Evolutionary conservation across 1,140 invertebrate genomes (phyloP).

Genomic region (Coptotermes formosanus): DNA sequence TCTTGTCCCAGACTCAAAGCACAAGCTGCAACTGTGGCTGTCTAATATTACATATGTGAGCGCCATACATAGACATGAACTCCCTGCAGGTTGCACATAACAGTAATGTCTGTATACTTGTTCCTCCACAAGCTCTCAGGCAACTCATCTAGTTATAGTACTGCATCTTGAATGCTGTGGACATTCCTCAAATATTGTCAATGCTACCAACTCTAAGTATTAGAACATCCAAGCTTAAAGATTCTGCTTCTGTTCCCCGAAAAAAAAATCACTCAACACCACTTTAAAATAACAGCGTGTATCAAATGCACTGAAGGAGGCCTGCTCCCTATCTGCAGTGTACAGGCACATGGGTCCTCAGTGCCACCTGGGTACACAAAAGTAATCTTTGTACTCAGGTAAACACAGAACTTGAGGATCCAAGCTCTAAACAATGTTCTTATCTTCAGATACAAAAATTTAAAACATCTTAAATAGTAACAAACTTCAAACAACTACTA

Average conservation of each 20-base stretch:
- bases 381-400: too few relatives aligned
- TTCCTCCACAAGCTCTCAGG: too few relatives aligned
- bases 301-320: conserved; percentile 14
- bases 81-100: too few relatives aligned
- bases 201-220: neutral
- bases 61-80: too few relatives aligned
- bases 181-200: neutral
- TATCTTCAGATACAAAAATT: conserved; percentile 17
- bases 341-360: neutral
- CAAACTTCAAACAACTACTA: neutral
- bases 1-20: too few relatives aligned
- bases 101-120: too few relatives aligned
- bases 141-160: neutral
- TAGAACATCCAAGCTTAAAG: neutral
- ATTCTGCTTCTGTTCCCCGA: neutral
- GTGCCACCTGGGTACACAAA: too few relatives aligned
- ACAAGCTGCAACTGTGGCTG: too few relatives aligned
- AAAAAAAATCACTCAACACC: neutral
- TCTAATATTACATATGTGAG: too few relatives aligned
- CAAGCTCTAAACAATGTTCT: neutral
- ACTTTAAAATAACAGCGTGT: neutral
- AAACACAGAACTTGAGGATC: neutral
- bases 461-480: conserved; percentile 1
- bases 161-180: neutral
- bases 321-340: neutral